These are phyloP conservation scores for Nomada lathburiana DNA, from an alignment of 2,888 invertebrate species.

Conservation along the genomic window DNA sequence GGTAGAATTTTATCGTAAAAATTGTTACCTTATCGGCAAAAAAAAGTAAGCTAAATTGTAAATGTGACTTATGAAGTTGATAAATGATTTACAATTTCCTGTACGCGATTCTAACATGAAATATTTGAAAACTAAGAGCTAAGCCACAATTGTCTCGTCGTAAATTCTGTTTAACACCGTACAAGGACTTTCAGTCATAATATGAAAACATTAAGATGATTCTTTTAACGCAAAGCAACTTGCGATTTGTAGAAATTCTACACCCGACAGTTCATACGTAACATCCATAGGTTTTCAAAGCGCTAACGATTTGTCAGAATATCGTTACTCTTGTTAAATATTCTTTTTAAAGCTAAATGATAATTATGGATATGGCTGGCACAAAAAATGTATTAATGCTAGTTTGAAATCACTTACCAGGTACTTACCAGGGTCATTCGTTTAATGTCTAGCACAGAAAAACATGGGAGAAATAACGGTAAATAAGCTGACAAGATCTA, in stretches of 20 bases:
- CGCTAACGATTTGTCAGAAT: not conserved
- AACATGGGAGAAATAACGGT: not conserved
- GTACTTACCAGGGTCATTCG: not conserved
- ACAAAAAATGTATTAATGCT: not conserved
- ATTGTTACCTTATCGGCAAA: conserved; percentile 17
- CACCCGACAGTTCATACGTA: too few species aligned
- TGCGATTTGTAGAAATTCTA: not conserved
- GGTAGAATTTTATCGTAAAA: conserved; percentile 36
- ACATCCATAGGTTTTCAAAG: too few species aligned
- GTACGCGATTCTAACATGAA: not conserved
- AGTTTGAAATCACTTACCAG: too few species aligned
- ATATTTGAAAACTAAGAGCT: not conserved
- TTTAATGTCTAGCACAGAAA: not conserved
- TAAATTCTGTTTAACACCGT: not conserved
- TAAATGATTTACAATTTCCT: conserved; percentile 5
- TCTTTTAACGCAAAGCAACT: not conserved
- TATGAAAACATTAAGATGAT: not conserved
- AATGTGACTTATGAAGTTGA: conserved; percentile 14
- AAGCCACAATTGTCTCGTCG: not conserved
- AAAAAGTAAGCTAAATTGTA: conserved; percentile 1
- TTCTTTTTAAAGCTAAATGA: not conserved
- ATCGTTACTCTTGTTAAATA: not conserved
- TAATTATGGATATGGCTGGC: too few species aligned
- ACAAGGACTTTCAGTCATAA: not conserved
- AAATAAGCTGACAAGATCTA: conserved; percentile 44